phyloP scores from a whole-genome alignment of 2,797 vertebrate species.

The Pangasius sanitwongsei region DNA sequence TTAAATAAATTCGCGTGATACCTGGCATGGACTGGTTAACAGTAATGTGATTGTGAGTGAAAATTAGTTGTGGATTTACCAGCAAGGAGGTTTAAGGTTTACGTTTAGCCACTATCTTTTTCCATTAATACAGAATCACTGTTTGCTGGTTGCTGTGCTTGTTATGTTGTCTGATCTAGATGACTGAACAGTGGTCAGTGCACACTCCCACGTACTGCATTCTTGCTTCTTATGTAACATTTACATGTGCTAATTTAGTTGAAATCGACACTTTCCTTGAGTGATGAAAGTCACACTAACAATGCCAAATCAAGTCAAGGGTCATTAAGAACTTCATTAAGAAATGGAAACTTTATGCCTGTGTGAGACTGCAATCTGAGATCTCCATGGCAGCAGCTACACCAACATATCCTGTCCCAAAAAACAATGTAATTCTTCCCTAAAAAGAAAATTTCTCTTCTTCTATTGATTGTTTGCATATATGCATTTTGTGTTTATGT shows the following conservation, averaged over 20 bases:
- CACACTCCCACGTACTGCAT: neutral
- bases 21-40: neutral
- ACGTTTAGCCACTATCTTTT: neutral
- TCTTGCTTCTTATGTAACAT: neutral
- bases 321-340: slow-evolving; percentile 1
- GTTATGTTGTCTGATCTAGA: neutral
- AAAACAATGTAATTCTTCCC: neutral
- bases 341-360: neutral
- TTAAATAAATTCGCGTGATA: neutral
- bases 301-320: slow-evolving; percentile 21
- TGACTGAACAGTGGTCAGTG: neutral
- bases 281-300: neutral
- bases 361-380: neutral
- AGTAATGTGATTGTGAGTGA: neutral
- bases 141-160: neutral
- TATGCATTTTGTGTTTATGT: neutral
- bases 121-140: neutral
- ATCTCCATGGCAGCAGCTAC: neutral
- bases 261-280: neutral
- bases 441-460: neutral
- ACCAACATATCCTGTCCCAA: slow-evolving; percentile 1
- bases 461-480: neutral
- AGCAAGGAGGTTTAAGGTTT: neutral
- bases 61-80: neutral
- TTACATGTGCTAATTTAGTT: neutral